Evolutionary conservation across 2,113 vertebrate species (phyloP).

Genomic region (Oryzias melastigma): DNA sequence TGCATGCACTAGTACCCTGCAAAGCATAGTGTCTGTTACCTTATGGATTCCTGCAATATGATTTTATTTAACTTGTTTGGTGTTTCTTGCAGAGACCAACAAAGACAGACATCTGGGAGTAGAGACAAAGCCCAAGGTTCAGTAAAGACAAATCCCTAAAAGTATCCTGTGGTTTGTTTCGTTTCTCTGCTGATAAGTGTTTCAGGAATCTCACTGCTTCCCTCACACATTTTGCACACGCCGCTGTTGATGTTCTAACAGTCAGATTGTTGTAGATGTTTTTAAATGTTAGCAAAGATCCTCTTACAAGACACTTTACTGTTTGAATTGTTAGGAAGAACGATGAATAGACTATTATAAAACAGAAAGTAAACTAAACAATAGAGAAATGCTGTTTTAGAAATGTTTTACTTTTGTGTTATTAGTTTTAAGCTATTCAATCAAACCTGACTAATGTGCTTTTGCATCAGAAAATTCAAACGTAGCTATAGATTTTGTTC

Average conservation of each 20-base stretch:
- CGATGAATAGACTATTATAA: too few species aligned
- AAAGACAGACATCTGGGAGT: slow-evolving; percentile 31
- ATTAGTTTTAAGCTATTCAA: too few species aligned
- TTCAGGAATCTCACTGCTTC: slow-evolving; percentile 10
- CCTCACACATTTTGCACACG: slow-evolving; percentile 5
- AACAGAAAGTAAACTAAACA: too few species aligned
- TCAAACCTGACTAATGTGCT: too few species aligned
- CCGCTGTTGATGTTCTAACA: slow-evolving; percentile 4
- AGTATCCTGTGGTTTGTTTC: neutral
- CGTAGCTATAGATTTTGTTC: too few species aligned
- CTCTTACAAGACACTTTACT: neutral
- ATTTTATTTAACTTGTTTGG: slow-evolving; percentile 3
- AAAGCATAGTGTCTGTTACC: too few species aligned
- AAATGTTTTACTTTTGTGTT: too few species aligned
- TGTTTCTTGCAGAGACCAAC: slow-evolving; percentile 75
- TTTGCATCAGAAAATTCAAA: too few species aligned
- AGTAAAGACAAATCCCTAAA: slow-evolving; percentile 70
- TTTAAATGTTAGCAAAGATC: neutral
- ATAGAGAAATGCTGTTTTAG: too few species aligned
- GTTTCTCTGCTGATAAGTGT: slow-evolving; percentile 56
- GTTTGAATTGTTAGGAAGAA: neutral
- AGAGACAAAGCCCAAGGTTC: slow-evolving; percentile 66
- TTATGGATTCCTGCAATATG: neutral
- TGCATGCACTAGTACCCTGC: slow-evolving; percentile 25
- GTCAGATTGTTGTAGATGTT: neutral